Percentiles rank a stretch among this genome's conserved stretches.
phyloP scores from a whole-genome alignment of 2,888 invertebrate genomes.

The Hydroisotoma schaefferi region DNA sequence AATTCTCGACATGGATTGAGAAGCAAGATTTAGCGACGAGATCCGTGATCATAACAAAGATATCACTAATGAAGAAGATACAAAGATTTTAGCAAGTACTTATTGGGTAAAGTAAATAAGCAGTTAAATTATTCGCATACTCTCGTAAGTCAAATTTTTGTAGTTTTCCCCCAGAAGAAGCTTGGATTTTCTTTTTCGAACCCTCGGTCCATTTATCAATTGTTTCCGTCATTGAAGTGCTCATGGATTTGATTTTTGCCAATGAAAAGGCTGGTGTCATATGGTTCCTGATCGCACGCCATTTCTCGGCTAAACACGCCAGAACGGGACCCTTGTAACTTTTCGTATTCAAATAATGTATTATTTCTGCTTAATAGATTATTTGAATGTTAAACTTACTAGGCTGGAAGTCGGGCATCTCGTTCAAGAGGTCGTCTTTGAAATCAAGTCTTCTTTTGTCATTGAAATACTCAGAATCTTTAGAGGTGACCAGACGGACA shows the following conservation, averaged over 20 bases:
- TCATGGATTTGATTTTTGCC: conserved; percentile 34
- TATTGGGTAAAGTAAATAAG: neutral
- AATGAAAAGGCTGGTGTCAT: conserved; percentile 26
- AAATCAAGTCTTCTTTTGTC: conserved; percentile 25
- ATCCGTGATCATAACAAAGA: conserved; percentile 35
- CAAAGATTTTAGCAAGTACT: neutral
- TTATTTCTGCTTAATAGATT: neutral
- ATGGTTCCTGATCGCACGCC: conserved; percentile 27
- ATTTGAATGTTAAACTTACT: conserved; percentile 12
- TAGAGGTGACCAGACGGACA: conserved; percentile 29
- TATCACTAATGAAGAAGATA: conserved; percentile 6
- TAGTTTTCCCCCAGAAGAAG: neutral
- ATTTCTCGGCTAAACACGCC: conserved; percentile 31
- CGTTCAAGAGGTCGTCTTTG: conserved; percentile 30
- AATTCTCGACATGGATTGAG: conserved; percentile 23
- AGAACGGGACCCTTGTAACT: neutral
- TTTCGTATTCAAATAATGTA: neutral
- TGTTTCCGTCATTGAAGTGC: conserved; percentile 21
- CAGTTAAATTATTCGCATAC: conserved; percentile 17
- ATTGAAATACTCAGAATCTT: conserved; percentile 35
- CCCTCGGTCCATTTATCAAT: conserved; percentile 12
- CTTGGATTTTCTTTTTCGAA: conserved; percentile 13
- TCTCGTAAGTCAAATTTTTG: conserved; percentile 24
- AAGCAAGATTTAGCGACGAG: conserved; percentile 24
- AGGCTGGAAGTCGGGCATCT: conserved; percentile 35